A percentile compares a stretch with the other conserved stretches of the same genome.
These are phyloP conservation scores for Ailuropoda melanoleuca DNA, from an alignment of 2,113 vertebrate species.

Conservation along the genomic window DNA sequence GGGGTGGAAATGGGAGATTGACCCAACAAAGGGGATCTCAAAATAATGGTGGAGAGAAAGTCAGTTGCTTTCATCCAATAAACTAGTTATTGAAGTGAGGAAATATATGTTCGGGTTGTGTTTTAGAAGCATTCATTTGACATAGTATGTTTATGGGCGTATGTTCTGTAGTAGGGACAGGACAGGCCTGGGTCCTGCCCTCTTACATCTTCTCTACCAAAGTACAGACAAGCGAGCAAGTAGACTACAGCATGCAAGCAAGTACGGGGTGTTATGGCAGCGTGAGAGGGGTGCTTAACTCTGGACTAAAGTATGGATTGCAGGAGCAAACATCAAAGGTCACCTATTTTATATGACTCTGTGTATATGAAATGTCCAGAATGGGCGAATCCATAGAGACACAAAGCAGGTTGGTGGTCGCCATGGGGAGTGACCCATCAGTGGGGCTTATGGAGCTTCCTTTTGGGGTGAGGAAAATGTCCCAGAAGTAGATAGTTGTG, in stretches of 20 bases:
- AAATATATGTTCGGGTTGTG: background rate
- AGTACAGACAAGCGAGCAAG: background rate
- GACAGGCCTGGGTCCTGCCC: background rate
- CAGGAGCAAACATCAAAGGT: background rate
- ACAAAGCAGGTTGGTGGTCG: background rate
- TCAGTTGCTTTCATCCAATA: background rate
- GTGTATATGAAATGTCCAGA: background rate
- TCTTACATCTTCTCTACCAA: background rate
- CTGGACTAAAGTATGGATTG: background rate
- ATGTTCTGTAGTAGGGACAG: background rate
- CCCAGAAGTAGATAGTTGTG: background rate
- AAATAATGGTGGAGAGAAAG: background rate
- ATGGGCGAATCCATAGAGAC: background rate
- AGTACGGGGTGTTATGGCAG: background rate
- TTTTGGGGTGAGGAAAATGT: background rate
- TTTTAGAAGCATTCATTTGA: conserved; percentile 5
- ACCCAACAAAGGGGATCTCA: background rate
- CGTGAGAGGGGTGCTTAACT: background rate
- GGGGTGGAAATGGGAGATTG: background rate
- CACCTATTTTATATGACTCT: background rate
- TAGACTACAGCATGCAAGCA: background rate
- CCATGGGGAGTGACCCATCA: background rate
- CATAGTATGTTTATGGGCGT: background rate
- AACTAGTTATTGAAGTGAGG: background rate
- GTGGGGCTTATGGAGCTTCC: background rate